Base-by-base conservation (phyloP, 2,113 vertebrate species). In the Hyaena hyaena region DNA sequence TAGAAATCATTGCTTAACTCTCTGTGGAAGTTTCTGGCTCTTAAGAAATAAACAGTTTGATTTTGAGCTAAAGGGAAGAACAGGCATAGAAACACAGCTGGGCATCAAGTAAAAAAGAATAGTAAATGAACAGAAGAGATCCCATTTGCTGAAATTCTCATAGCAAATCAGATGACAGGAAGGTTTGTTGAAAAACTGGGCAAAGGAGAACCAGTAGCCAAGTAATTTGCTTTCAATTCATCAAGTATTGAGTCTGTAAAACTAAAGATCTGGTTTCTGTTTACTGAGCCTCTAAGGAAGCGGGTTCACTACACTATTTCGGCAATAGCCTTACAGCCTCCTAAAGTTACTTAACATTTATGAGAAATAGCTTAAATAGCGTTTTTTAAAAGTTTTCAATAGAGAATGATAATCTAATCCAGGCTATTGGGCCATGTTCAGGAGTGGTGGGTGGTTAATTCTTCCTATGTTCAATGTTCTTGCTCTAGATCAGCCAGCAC, bases 31-130 rank as follows among this genome's bases (percentile, higher is more conserved):
- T 58, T 93, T 88, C 58, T 91, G 68, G 63, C 65, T 93, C 95
- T 96, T 65, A 96, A 85, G 80, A 93, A 97, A 92, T 92, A 96
- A 96, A 93, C 86, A 89, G 43, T 58, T 91, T 96, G 79, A 97
- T 96, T 90, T 90, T 93, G 74, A 95, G 69, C 58, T 93, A 93
- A 93, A 96, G 26, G 79, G 45, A 90, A 87, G 33, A 97, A 28
- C 23, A 95, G 55, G 48, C 81, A 90, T 12, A 92, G 81, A 81
- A 94, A 83, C 80, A 93, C 65, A 97, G 86, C 87, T 93, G 87
- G 31, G 6, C 24, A 63, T 96, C 68, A 92, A 77, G 50, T 89
- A 79, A 91, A 92, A 95, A 63, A 84, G 15, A 81, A 61, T 17
- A 73, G 79, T 84, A 95, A 91, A 84, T 69, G 93, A 96, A 87